These are phyloP conservation scores for Lutraria rhynchaena DNA, from an alignment of 1,140 invertebrate genomes.

Conservation along the genomic window DNA sequence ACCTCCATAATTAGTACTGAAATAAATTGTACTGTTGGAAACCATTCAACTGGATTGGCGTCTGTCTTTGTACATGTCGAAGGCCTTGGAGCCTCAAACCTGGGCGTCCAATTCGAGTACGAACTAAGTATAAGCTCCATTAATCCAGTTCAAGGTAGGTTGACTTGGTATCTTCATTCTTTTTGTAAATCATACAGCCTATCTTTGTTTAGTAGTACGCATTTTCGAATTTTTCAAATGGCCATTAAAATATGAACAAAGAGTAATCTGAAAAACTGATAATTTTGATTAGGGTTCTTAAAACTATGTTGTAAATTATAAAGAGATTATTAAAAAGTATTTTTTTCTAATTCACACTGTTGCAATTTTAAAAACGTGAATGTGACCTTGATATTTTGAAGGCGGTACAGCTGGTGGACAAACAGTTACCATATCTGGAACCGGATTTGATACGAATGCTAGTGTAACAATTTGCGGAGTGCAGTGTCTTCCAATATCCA, in stretches of 20 bases:
- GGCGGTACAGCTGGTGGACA: slow-evolving; percentile 75
- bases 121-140: slow-evolving; percentile 48
- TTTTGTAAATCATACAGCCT: no score
- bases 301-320: no score
- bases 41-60: slow-evolving; percentile 59
- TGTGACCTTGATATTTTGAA: no score
- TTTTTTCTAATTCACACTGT: no score
- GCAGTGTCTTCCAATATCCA: slow-evolving; percentile 50
- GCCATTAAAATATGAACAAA: no score
- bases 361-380: no score
- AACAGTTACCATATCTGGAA: slow-evolving; percentile 64
- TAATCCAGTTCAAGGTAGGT: slow-evolving; percentile 56
- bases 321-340: no score
- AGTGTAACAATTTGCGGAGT: slow-evolving; percentile 70
- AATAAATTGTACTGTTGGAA: slow-evolving; percentile 61
- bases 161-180: no score
- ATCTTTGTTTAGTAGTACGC: no score
- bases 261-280: no score
- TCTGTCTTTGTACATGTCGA: slow-evolving; percentile 61
- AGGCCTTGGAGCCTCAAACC: slow-evolving; percentile 48
- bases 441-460: slow-evolving; percentile 64
- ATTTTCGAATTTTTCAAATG: no score
- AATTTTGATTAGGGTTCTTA: no score
- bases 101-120: slow-evolving; percentile 65
- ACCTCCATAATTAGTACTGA: slow-evolving; percentile 18